Evolutionary conservation across 1,140 invertebrate species (phyloP).

Genomic region (Neotoxoptera formosana): DNA sequence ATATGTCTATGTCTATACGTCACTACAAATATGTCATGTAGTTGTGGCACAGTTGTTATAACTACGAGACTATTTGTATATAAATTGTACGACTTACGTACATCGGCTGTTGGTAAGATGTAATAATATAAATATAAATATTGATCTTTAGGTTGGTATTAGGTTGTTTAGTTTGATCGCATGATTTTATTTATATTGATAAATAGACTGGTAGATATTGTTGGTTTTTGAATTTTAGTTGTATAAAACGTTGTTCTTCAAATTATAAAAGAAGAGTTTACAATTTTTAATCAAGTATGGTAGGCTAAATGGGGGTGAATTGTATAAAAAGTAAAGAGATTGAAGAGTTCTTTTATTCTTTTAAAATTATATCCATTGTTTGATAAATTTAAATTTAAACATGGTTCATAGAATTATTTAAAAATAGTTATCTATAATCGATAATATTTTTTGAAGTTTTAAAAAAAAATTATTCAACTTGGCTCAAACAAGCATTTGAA

Average conservation of each 20-base stretch:
- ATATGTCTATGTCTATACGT: not conserved
- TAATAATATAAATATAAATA: not conserved
- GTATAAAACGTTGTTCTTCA: not conserved
- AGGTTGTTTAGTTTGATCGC: not conserved
- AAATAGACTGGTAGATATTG: not conserved
- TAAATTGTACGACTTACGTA: not conserved
- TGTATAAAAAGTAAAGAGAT: not conserved
- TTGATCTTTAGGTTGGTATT: not conserved
- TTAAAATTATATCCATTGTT: not conserved
- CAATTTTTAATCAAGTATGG: not conserved
- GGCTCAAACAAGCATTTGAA: not conserved
- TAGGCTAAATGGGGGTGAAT: not conserved
- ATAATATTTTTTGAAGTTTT: not conserved
- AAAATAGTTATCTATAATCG: not conserved
- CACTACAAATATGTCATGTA: not conserved
- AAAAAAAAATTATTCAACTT: not conserved
- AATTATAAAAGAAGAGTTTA: not conserved
- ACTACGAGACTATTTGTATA: not conserved
- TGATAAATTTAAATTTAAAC: constrained; percentile 9
- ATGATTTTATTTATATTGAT: not conserved
- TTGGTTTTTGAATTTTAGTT: not conserved
- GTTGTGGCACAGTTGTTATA: not conserved
- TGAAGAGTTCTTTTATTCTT: not conserved
- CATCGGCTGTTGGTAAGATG: not conserved
- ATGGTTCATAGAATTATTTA: not conserved